Evolutionary conservation across 2,113 vertebrate genomes (phyloP), one percentile per base, ranked within the genome.

Genomic region (Aplodontia rufa): DNA sequence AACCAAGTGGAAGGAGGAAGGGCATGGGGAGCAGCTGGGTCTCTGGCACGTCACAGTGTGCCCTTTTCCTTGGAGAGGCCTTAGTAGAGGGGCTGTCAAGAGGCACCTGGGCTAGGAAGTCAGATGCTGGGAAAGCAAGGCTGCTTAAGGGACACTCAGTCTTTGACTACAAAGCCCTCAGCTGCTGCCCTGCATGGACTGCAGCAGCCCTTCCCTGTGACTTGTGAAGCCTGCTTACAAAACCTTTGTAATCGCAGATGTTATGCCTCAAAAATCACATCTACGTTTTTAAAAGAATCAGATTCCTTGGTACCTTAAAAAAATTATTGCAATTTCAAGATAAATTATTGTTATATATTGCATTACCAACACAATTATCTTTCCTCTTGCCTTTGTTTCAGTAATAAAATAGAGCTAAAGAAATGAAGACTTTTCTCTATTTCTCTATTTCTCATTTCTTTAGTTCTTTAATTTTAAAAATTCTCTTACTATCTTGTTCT

Each of bases 1-100:
- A 13, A 68, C 22, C 11, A 91, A 53, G 53, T 79, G 7, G 10
- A n/a, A n/a, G 11, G 17, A 68, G 19, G 9, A n/a, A 81, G 2
- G 1, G 2, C 2, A 8, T 8, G 19, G 13, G 32, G 9, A 28
- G 53, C 1, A 5, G 1, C 11, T 35, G 8, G 9, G 26, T n/a
- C n/a, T n/a, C n/a, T n/a, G n/a, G n/a, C n/a, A n/a, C n/a, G n/a
- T n/a, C 13, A 82, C 42, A 51, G 4, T 75, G 49, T 60, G 0
- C n/a, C 20, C 75, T 69, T 37, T 28, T 12, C 66, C 16, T 6
- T n/a, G 35, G 64, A 8, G n/a, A 40, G 17, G 8, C 17, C 7
- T 55, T 40, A 58, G 28, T 47, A 64, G 17, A 85, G n/a, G 24
- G 1, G 45, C 16, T 60, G 6, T 42, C 32, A n/a, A n/a, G 10